Percentiles rank a stretch among this genome's conserved stretches.
phyloP scores from a whole-genome alignment of 1,140 invertebrate species.

The Apis florea region DNA sequence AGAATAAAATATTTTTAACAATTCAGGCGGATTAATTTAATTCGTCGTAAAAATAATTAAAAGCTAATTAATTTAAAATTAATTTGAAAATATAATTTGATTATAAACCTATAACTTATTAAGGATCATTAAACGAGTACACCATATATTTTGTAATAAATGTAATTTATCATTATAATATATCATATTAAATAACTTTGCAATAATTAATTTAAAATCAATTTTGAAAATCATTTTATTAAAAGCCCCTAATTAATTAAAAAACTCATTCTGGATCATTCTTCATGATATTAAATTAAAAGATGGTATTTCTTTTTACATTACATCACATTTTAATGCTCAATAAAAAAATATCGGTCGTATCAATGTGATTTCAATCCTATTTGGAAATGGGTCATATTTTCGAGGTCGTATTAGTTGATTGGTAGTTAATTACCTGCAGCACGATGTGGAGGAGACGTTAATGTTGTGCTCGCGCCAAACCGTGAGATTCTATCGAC shows the following conservation, averaged over 20 bases:
- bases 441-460: background rate
- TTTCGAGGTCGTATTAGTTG: conserved; percentile 33
- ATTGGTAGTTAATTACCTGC: conserved; percentile 31
- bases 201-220: too few species aligned
- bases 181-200: too few species aligned
- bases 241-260: too few species aligned
- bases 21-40: background rate
- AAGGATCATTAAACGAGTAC: background rate
- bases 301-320: too few species aligned
- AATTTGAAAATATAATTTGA: background rate
- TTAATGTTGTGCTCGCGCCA: conserved; percentile 3
- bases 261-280: too few species aligned
- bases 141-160: too few species aligned
- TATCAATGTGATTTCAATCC: background rate
- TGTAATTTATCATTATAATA: too few species aligned
- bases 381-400: conserved; percentile 14
- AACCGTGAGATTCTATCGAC: conserved; percentile 22
- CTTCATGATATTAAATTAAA: too few species aligned
- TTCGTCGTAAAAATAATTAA: background rate
- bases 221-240: too few species aligned
- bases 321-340: background rate
- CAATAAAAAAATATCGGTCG: background rate
- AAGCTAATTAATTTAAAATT: background rate
- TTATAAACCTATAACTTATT: background rate
- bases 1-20: background rate